These are phyloP conservation scores for Brachionus koreanus DNA, from an alignment of 1,140 invertebrate genomes.

Conservation along the genomic window DNA sequence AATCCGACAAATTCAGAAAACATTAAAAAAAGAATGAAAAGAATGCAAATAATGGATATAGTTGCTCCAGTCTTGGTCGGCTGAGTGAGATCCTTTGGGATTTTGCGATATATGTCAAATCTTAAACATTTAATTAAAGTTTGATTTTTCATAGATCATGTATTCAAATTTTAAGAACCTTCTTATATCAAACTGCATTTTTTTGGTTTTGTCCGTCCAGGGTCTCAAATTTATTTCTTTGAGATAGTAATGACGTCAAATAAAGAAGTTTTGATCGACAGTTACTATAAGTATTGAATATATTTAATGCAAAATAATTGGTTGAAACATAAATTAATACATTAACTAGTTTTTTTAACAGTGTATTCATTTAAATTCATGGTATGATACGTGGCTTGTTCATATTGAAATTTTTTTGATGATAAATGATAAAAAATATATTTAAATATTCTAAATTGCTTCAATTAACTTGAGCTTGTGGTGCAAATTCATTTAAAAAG, in stretches of 20 bases:
- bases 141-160: neutral
- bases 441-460: neutral
- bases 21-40: constrained; percentile 63
- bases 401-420: neutral
- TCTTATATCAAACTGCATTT: constrained; percentile 44
- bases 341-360: neutral
- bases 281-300: neutral
- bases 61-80: constrained; percentile 64
- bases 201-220: neutral
- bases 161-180: neutral
- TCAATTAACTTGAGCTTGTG: neutral
- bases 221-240: neutral
- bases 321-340: neutral
- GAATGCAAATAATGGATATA: constrained; percentile 63
- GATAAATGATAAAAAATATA: neutral
- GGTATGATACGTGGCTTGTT: neutral
- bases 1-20: constrained; percentile 63
- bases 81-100: constrained; percentile 66
- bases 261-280: neutral
- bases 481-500: no score
- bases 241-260: neutral
- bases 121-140: constrained; percentile 47
- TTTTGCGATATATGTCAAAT: constrained; percentile 66
- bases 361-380: neutral
- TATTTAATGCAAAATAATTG: neutral